phyloP scores from a whole-genome alignment of 2,113 vertebrate species.

The Vulpes vulpes region DNA sequence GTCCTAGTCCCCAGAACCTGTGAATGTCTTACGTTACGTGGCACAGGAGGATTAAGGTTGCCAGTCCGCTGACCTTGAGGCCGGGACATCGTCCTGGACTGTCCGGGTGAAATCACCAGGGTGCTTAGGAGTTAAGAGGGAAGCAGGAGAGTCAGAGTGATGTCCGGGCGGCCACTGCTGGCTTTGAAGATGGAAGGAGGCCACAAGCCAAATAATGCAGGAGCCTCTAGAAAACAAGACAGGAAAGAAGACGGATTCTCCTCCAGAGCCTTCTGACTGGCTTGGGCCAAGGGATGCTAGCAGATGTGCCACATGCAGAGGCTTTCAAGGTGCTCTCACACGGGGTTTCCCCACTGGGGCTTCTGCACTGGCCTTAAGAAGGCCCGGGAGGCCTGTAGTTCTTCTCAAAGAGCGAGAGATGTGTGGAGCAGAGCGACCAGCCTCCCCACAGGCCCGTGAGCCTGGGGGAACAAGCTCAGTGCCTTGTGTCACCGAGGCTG shows the following conservation, averaged over 20 bases:
- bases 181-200: neutral
- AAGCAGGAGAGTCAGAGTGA: neutral
- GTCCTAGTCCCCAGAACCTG: neutral
- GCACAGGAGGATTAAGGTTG: neutral
- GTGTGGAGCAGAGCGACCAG: neutral
- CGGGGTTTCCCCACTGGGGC: neutral
- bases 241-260: neutral
- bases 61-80: neutral
- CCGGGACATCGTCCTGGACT: neutral
- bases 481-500: neutral
- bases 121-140: neutral
- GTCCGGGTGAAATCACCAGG: neutral
- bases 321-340: neutral
- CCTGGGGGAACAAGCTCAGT: neutral
- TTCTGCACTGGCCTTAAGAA: neutral
- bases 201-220: neutral
- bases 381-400: neutral
- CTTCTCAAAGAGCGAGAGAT: neutral
- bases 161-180: fast-evolving
- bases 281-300: neutral
- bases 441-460: neutral
- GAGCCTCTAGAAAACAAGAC: neutral
- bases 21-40: neutral
- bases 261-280: neutral
- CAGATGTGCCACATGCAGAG: neutral